Percentiles rank a stretch among this genome's conserved stretches.
These are phyloP conservation scores for Coendou prehensilis DNA, from an alignment of 2,797 vertebrate species.

Conservation along the genomic window DNA sequence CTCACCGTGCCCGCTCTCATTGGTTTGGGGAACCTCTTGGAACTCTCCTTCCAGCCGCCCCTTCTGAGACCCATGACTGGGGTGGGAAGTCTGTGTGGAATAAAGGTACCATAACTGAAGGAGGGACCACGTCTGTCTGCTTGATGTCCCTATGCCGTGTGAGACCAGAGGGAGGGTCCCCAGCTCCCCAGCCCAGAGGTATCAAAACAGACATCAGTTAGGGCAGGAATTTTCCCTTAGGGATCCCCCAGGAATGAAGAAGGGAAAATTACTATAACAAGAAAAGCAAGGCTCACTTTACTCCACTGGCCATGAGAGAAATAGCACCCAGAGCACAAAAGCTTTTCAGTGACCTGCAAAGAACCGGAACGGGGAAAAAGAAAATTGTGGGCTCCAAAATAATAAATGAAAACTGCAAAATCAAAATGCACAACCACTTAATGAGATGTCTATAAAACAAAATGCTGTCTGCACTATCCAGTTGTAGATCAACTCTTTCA, in stretches of 20 bases:
- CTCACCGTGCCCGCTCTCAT: neutral
- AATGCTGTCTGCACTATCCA: neutral
- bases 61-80: neutral
- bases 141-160: neutral
- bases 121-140: neutral
- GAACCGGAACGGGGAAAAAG: neutral
- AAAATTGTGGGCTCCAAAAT: neutral
- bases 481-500: neutral
- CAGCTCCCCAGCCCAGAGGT: neutral
- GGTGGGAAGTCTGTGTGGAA: constrained; percentile 1
- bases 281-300: neutral
- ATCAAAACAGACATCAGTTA: neutral
- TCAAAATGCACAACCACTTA: neutral
- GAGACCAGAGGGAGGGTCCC: neutral
- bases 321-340: neutral
- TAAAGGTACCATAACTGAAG: constrained; percentile 39
- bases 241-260: neutral
- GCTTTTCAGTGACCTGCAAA: neutral
- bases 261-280: neutral
- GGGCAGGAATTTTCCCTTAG: neutral
- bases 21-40: neutral
- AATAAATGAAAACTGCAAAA: neutral
- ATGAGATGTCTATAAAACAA: neutral
- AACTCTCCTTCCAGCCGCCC: neutral
- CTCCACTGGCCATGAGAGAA: neutral